phyloP scores from a whole-genome alignment of 1,140 invertebrate species.

The Drosophila nasuta region DNA sequence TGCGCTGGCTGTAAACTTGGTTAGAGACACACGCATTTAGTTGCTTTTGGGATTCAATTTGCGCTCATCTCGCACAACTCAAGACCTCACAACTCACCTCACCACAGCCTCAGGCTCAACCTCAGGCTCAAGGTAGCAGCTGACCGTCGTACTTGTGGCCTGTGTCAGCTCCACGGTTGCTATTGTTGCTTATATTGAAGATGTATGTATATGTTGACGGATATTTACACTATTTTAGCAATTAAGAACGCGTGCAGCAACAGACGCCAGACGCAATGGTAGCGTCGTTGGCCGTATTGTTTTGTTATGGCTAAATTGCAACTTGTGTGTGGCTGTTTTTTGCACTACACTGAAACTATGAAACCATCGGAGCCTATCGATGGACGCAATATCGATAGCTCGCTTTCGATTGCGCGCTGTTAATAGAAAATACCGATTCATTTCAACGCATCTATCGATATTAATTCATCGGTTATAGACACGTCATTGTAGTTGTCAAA shows the following conservation, averaged over 20 bases:
- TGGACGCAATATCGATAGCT: slow-evolving; percentile 5
- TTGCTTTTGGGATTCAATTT: slow-evolving; percentile 18
- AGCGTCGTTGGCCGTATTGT: slow-evolving; percentile 39
- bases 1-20: slow-evolving; percentile 41
- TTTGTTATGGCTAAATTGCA: slow-evolving; percentile 47
- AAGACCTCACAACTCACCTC: slow-evolving; percentile 14
- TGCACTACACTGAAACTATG: slow-evolving; percentile 17
- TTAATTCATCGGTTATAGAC: slow-evolving; percentile 14
- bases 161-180: slow-evolving; percentile 33
- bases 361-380: slow-evolving; percentile 22
- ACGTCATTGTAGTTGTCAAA: slow-evolving; percentile 37
- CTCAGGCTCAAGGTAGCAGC: slow-evolving; percentile 32
- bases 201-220: not conserved
- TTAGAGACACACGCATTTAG: slow-evolving; percentile 48
- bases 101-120: slow-evolving; percentile 32
- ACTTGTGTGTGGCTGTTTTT: slow-evolving; percentile 19
- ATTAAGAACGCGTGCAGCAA: slow-evolving; percentile 7
- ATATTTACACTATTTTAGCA: slow-evolving; percentile 15
- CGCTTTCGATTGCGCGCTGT: too few relatives aligned
- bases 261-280: slow-evolving; percentile 18
- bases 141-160: slow-evolving; percentile 41
- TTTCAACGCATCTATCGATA: not conserved
- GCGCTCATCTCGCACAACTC: slow-evolving; percentile 27
- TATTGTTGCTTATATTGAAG: slow-evolving; percentile 3
- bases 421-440: not conserved